Evolutionary conservation across 2,797 vertebrate genomes (phyloP), one percentile per base, ranked within the genome.

Genomic region (Phrynocephalus forsythii): DNA sequence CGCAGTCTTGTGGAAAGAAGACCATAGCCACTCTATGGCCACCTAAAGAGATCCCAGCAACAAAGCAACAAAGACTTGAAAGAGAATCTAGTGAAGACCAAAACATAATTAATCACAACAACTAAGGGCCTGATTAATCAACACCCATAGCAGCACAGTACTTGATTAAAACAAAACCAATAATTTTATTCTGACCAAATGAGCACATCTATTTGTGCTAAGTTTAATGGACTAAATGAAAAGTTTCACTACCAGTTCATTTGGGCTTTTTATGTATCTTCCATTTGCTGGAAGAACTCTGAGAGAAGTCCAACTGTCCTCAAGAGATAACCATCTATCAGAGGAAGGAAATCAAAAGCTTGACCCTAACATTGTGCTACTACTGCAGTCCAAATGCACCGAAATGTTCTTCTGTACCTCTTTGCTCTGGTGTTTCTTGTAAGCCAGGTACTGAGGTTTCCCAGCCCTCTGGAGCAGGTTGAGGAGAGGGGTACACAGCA

Each of bases 1-100:
- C 16, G 16, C 60, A 18, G 60, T 63, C 60, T 63, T 63, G 5
- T 18, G 18, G 83, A 75, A 76, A 82, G 85, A 91, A 90, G 86
- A 18, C 20, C 75, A 71, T 48, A 1, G 44, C 56, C 44, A 86
- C 2, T 88, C 75, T 80, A 28, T 72, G 15, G 16, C 6, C 75
- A 83, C 26, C 82, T 16, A 68, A 28, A 60, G 66, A 20, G 67
- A 50, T 71, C 79, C 56, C 11, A 68, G 67, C 11, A 78, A 71
- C 50, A 48, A 44, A 44, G 38, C 76, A 71, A 66, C 18, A 11
- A 82, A 85, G 38, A 44, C 30, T 28, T 56, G 63, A 48, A 44
- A 73, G 78, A 48, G 71, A 69, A 72, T 16, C 76, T 83, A 69
- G 22, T 5, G 87, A 83, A 28, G 68, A 48, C 63, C 24, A 20